phyloP scores from a whole-genome alignment of 2,888 invertebrate species.

The Harpalus rufipes region DNA sequence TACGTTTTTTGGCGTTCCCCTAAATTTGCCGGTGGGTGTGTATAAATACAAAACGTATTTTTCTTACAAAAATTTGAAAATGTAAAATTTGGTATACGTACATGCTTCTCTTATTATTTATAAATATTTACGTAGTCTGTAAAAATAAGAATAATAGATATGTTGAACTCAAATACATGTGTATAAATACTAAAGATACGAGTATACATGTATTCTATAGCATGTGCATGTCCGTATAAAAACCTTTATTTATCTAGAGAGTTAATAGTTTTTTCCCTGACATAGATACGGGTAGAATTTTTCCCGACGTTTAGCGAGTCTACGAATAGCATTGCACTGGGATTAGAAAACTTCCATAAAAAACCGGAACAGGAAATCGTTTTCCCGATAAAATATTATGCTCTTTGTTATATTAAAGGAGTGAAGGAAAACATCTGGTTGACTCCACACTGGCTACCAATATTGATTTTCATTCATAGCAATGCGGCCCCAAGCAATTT shows the following conservation, averaged over 20 bases:
- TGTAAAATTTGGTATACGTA: no score
- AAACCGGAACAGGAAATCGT: constrained; percentile 56
- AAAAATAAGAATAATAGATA: no score
- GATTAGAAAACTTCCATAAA: constrained; percentile 35
- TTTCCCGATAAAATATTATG: constrained; percentile 57
- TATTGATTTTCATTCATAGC: constrained; percentile 53
- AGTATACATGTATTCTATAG: not conserved
- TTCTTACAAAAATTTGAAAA: no score
- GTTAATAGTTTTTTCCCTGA: not conserved
- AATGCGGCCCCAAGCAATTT: constrained; percentile 25
- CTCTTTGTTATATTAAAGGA: constrained; percentile 60
- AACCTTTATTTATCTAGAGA: not conserved
- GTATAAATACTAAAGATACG: not conserved
- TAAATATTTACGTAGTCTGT: no score
- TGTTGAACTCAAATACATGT: not conserved
- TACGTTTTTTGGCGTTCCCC: no score
- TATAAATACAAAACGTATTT: no score
- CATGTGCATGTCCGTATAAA: not conserved
- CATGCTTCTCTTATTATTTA: no score
- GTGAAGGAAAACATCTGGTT: constrained; percentile 60
- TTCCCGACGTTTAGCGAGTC: not conserved
- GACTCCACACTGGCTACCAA: not conserved
- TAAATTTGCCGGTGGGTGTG: no score
- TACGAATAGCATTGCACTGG: constrained; percentile 3
- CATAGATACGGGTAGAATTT: not conserved